A percentile compares a stretch with the other conserved stretches of the same genome.
phyloP scores from a whole-genome alignment of 64 coral and sea anemone species.

The Catalaphyllia jardinei region DNA sequence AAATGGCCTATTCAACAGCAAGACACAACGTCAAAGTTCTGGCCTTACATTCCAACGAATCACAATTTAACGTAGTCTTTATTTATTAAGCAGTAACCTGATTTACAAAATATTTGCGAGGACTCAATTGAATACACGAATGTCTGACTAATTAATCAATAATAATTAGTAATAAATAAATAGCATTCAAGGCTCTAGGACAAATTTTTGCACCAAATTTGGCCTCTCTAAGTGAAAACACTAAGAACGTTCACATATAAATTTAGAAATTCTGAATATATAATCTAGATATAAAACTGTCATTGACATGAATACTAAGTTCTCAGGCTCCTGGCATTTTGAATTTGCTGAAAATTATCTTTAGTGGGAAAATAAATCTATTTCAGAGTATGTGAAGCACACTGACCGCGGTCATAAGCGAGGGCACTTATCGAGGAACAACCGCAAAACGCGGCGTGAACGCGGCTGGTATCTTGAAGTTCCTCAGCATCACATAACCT shows the following conservation, averaged over 20 bases:
- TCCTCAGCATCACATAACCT: too few relatives aligned
- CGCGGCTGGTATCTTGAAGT: not conserved
- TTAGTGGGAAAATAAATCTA: not conserved
- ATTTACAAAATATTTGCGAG: not conserved
- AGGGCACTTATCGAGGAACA: not conserved
- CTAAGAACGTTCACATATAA: not conserved
- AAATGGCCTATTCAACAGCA: too few relatives aligned
- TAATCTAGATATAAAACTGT: not conserved
- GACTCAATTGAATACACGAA: not conserved
- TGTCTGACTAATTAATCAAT: not conserved
- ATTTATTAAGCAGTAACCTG: not conserved
- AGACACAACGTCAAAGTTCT: too few relatives aligned
- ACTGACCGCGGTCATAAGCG: not conserved
- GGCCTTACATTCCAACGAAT: too few relatives aligned
- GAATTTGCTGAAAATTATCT: too few relatives aligned
- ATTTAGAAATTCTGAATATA: not conserved
- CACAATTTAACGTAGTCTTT: not conserved
- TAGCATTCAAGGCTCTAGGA: not conserved
- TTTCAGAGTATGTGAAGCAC: not conserved
- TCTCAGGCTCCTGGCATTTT: too few relatives aligned
- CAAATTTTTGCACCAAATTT: not conserved
- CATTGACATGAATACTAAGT: not conserved
- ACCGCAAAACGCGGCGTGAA: not conserved
- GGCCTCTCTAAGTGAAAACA: not conserved
- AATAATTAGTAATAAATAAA: slow-evolving; percentile 1